These are phyloP conservation scores for Pipistrellus kuhlii DNA, from an alignment of 2,797 vertebrate species.

Conservation along the genomic window DNA sequence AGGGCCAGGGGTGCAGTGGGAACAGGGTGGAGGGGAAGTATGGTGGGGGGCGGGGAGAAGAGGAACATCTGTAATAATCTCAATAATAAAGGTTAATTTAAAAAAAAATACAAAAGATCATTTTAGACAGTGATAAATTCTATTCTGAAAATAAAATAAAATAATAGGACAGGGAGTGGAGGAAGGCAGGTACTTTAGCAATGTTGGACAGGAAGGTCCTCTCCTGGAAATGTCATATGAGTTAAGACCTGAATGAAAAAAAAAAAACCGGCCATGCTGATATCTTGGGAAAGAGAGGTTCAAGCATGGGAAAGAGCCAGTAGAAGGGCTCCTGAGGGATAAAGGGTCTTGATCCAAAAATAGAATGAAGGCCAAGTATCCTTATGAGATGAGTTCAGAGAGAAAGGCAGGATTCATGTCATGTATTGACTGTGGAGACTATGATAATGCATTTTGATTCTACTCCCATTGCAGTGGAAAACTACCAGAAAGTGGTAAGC, in stretches of 20 bases:
- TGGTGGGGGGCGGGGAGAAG: no score
- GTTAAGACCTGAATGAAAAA: constrained; percentile 26
- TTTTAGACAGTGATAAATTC: not conserved
- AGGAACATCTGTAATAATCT: no score
- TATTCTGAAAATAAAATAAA: not conserved
- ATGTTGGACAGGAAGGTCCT: not conserved
- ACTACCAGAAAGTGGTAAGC: not conserved
- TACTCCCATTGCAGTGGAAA: not conserved
- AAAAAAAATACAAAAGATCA: not conserved
- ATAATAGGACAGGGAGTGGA: not conserved
- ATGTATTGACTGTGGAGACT: not conserved
- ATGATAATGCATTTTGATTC: not conserved
- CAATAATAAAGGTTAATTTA: no score
- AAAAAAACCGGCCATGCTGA: not conserved
- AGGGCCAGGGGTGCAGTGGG: no score
- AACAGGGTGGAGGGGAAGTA: no score
- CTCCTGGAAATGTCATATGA: not conserved
- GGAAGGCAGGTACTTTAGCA: not conserved
- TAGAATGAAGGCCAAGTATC: not conserved
- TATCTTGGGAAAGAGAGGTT: not conserved
- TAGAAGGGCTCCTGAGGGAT: not conserved
- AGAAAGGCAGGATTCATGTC: not conserved
- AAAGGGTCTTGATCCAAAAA: not conserved
- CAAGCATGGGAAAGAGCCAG: not conserved
- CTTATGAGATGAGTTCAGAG: not conserved